These are phyloP conservation scores for Pterois miles DNA, from an alignment of 2,797 vertebrate genomes.

Conservation along the genomic window DNA sequence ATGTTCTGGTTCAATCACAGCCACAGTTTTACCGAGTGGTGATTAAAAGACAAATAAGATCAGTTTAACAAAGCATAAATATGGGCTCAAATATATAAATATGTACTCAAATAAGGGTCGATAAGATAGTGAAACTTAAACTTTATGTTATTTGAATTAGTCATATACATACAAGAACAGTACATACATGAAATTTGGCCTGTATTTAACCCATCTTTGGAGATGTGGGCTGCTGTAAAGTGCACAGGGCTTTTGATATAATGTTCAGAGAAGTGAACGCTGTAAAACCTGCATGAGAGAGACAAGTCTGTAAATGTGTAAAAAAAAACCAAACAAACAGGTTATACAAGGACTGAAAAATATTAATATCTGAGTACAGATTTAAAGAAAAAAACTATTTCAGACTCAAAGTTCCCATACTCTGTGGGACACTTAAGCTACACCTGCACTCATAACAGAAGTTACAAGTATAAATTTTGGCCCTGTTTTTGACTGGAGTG, in stretches of 20 bases:
- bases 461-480: background rate
- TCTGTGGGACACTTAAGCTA: background rate
- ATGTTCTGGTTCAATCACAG: background rate
- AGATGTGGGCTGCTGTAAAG: background rate
- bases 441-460: background rate
- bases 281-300: background rate
- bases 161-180: background rate
- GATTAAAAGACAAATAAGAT: background rate
- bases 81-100: too few species aligned
- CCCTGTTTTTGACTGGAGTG: background rate
- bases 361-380: background rate
- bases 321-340: background rate
- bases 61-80: background rate
- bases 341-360: background rate
- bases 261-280: background rate
- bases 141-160: background rate
- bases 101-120: background rate
- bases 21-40: too few species aligned
- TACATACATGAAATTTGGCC: background rate
- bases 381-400: background rate
- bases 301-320: background rate
- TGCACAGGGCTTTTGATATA: background rate
- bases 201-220: background rate
- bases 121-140: background rate
- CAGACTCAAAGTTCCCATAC: background rate